phyloP scores from a whole-genome alignment of 2,113 vertebrate genomes.

The Chlorocebus sabaeus region DNA sequence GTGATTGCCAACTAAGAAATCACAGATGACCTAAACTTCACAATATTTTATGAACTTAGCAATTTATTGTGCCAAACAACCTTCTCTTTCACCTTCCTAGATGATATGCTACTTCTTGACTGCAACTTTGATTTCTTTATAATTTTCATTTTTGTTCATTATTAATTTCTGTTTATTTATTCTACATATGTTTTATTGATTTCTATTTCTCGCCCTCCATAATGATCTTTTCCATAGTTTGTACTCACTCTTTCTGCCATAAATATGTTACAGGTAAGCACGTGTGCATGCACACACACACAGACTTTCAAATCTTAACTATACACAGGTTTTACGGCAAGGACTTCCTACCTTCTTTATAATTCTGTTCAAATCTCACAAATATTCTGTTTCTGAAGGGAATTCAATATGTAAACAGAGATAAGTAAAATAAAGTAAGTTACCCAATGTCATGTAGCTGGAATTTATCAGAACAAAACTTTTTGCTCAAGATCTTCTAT shows the following conservation, averaged over 20 bases:
- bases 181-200: neutral
- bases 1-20: neutral
- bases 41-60: neutral
- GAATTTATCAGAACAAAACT: neutral
- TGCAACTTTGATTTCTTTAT: neutral
- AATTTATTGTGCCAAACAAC: neutral
- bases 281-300: neutral
- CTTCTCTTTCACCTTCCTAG: neutral
- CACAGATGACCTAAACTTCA: neutral
- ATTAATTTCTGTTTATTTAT: neutral
- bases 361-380: neutral
- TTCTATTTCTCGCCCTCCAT: neutral
- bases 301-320: neutral
- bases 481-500: neutral
- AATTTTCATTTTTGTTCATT: neutral
- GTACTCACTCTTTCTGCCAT: neutral
- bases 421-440: neutral
- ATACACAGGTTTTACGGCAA: neutral
- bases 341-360: neutral
- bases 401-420: neutral
- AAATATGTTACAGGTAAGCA: neutral
- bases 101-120: neutral
- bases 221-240: neutral
- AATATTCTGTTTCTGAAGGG: neutral
- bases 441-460: neutral